Evolutionary conservation across 2,797 vertebrate genomes (phyloP).

Genomic region (Melanotaenia trifasciata): DNA sequence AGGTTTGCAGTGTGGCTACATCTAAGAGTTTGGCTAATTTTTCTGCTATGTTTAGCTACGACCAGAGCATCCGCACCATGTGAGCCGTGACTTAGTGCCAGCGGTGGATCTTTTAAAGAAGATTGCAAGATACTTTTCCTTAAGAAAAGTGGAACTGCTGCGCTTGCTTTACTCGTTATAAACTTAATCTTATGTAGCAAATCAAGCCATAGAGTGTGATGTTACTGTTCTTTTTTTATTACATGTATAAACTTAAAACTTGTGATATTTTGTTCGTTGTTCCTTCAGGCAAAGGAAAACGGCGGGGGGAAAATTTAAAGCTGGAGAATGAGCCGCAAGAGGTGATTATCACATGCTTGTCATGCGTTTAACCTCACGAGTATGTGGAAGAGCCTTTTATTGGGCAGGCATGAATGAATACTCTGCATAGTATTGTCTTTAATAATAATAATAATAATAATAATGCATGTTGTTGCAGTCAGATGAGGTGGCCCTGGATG

Average conservation of each 20-base stretch:
- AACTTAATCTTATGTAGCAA: constrained; percentile 30
- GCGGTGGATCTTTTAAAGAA: constrained; percentile 25
- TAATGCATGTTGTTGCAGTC: constrained; percentile 77
- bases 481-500: constrained; percentile 96
- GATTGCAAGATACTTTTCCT: constrained; percentile 43
- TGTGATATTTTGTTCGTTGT: constrained; percentile 9
- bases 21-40: constrained; percentile 39
- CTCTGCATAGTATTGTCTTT: no score
- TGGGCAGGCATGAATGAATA: not conserved
- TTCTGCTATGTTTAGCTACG: constrained; percentile 29
- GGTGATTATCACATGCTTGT: constrained; percentile 82
- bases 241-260: not conserved
- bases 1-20: constrained; percentile 47
- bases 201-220: not conserved
- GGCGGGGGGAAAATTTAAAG: constrained; percentile 92
- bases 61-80: constrained; percentile 38
- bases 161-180: constrained; percentile 47
- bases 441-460: not conserved
- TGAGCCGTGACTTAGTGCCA: constrained; percentile 22
- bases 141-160: constrained; percentile 39
- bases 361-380: constrained; percentile 43
- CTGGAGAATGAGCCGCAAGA: constrained; percentile 97
- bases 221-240: not conserved
- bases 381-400: constrained; percentile 14
- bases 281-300: constrained; percentile 93